These are phyloP conservation scores for Steinernema khuongi DNA, from an alignment of 1,140 invertebrate species.

Conservation along the genomic window DNA sequence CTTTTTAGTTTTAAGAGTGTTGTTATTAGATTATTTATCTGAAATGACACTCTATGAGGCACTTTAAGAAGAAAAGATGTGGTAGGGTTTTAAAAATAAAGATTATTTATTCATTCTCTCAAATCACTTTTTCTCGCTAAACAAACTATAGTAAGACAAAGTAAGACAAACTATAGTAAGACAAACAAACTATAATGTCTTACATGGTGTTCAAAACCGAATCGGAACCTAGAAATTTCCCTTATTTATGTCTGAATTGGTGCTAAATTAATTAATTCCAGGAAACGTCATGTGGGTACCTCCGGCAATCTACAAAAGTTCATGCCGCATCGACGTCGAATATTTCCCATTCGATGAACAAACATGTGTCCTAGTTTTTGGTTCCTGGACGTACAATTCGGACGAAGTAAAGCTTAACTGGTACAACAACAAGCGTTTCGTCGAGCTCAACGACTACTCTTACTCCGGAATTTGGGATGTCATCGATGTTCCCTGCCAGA, in stretches of 20 bases:
- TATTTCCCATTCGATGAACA: slow-evolving; percentile 81
- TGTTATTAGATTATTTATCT: no score
- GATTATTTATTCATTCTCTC: no score
- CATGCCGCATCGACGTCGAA: slow-evolving; percentile 83
- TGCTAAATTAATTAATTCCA: neutral
- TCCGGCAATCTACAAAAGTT: slow-evolving; percentile 96
- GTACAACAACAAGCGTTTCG: slow-evolving; percentile 83
- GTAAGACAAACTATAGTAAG: no score
- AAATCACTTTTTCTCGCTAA: no score
- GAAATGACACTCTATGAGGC: no score
- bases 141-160: no score
- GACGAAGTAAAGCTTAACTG: slow-evolving; percentile 88
- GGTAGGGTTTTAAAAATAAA: no score
- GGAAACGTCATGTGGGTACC: slow-evolving; percentile 73
- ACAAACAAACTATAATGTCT: no score
- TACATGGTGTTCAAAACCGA: no score
- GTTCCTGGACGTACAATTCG: slow-evolving; percentile 96
- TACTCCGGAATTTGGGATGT: slow-evolving; percentile 98
- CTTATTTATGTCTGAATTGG: neutral
- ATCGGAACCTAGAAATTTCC: no score
- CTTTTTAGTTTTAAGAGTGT: no score
- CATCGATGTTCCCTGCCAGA: slow-evolving; percentile 62
- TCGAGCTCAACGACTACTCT: slow-evolving; percentile 95
- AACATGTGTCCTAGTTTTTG: slow-evolving; percentile 66
- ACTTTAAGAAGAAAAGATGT: no score